Percentiles rank a stretch among this genome's conserved stretches.
These are phyloP conservation scores for Gasterosteus nipponicus DNA, from an alignment of 2,113 vertebrate genomes.

Conservation along the genomic window DNA sequence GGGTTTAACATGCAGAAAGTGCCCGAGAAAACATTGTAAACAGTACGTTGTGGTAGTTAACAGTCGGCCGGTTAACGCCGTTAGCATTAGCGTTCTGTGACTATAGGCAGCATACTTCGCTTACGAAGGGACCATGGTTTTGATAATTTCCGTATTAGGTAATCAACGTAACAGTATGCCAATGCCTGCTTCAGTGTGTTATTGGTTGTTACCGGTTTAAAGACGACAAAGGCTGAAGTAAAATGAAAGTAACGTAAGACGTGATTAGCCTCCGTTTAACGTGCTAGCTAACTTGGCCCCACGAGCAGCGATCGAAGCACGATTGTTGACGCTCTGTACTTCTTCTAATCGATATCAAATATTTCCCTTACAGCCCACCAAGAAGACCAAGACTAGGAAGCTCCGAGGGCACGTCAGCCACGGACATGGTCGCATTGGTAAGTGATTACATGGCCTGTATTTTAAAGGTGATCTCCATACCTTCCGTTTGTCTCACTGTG, in stretches of 20 bases:
- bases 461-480: accelerated
- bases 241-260: background rate
- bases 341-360: background rate
- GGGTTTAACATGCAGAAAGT: accelerated
- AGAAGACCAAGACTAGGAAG: slow-evolving; percentile 83
- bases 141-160: too few relatives aligned
- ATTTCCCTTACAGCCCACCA: too few relatives aligned
- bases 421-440: slow-evolving; percentile 89
- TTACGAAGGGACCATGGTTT: too few relatives aligned
- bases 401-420: slow-evolving; percentile 84
- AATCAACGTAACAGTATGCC: too few relatives aligned
- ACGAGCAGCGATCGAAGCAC: background rate
- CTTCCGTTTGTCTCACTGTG: too few relatives aligned
- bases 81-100: slow-evolving; percentile 38
- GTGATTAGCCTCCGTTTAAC: too few relatives aligned
- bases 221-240: too few relatives aligned
- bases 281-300: background rate
- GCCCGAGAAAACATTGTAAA: accelerated
- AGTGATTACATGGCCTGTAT: slow-evolving; percentile 40
- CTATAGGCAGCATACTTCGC: too few relatives aligned
- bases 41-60: accelerated
- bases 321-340: too few relatives aligned
- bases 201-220: accelerated
- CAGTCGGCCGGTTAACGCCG: background rate
- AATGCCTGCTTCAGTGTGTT: background rate